Base-by-base conservation (phyloP, 2,797 vertebrate genomes). In the Allobates femoralis region DNA sequence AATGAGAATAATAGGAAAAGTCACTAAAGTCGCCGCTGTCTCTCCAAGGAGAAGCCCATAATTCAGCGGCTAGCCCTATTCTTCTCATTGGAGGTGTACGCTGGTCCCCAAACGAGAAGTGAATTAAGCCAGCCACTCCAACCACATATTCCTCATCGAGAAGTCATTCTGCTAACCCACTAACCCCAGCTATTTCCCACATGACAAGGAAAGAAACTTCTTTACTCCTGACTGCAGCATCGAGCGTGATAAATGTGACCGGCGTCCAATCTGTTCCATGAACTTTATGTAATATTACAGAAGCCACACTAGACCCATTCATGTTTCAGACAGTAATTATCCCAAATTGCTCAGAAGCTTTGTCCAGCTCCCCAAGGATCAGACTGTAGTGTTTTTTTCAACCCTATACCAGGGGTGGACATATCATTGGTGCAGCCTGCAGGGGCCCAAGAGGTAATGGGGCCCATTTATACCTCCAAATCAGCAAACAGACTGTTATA, bases 111-210 rank as follows among this genome's bases (percentile, higher is more conserved):
- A 75, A 75, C 37, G 53, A 80, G 56, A 75, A 56, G 76, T 79
- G 56, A 88, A 55, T 76, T 41, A 75, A 76, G 81, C 14, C 64
- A 76, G 46, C 58, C 46, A 76, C 82, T 74, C 18, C 56, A 46
- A 56, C 82, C 86, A 81, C 86, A 88, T 79, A 80, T 55, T 84
- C 46, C 86, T 85, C 82, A 64, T 56, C 21, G 64, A 50, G 34
- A 84, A 79, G 66, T 84, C 81, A 30, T 67, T 80, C 55, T 66
- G 41, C 82, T 75, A 85, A 88, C 78, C 71, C 83, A 71, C 83
- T 85, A 81, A 88, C 87, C 87, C 83, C 60, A 85, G 41, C 60
- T 53, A 85, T 85, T 85, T 85, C 83, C 87, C 83, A 69, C 23
- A 69, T 50, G 78, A 51, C 50, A 51, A 58, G 50, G 41, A 78